phyloP scores from a whole-genome alignment of 2,888 invertebrate species.

The Calameuta pallipes region DNA sequence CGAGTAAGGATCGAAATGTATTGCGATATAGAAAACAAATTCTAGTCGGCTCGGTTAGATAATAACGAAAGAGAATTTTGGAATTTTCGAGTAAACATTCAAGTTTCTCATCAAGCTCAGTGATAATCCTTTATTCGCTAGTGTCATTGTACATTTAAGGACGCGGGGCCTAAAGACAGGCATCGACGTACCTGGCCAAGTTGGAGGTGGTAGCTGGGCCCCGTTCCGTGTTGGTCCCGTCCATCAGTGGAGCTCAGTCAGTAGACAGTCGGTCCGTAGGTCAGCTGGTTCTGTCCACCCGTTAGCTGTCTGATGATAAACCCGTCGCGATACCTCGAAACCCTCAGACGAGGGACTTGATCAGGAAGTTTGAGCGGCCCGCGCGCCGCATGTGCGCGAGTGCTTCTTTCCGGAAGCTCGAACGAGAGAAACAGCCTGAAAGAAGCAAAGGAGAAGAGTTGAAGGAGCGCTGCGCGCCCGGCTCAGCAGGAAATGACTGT shows the following conservation, averaged over 20 bases:
- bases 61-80: not conserved
- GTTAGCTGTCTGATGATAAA: constrained; percentile 31
- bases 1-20: not conserved
- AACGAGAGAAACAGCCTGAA: not conserved
- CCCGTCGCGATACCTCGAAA: constrained; percentile 22
- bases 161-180: not conserved
- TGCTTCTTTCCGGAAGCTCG: constrained; percentile 31
- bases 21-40: not conserved
- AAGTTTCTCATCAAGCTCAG: not conserved
- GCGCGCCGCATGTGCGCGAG: constrained; percentile 58
- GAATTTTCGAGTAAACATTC: not conserved
- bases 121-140: not conserved
- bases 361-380: constrained; percentile 39
- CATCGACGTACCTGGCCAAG: constrained; percentile 36
- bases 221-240: constrained; percentile 56
- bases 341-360: constrained; percentile 15
- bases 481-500: constrained; percentile 77
- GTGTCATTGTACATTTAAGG: not conserved
- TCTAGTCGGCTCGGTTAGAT: not conserved
- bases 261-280: constrained; percentile 57
- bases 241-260: constrained; percentile 59
- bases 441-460: constrained; percentile 10
- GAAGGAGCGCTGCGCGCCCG: constrained; percentile 28
- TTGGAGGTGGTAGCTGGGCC: constrained; percentile 53
- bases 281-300: constrained; percentile 49